These are phyloP conservation scores for Gymnodraco acuticeps DNA, from an alignment of 2,797 vertebrate species.

Conservation along the genomic window DNA sequence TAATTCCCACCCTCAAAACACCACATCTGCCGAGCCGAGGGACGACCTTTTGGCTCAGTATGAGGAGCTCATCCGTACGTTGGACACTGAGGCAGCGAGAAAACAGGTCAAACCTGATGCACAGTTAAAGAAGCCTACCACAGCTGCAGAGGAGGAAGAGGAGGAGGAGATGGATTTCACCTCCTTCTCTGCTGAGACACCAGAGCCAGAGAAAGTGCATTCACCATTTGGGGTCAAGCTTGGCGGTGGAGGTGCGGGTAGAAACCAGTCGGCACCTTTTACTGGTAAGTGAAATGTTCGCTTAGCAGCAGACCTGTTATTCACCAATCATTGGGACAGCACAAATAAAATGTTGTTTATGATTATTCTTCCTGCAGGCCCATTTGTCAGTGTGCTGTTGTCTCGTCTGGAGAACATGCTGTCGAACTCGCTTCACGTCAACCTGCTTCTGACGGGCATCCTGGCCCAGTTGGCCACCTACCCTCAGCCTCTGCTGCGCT, in stretches of 20 bases:
- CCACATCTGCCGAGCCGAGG: slow-evolving; percentile 57
- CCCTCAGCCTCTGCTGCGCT: slow-evolving; percentile 95
- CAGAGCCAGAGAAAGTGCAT: slow-evolving; percentile 84
- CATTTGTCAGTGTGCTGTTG: slow-evolving; percentile 95
- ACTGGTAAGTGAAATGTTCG: slow-evolving; percentile 86
- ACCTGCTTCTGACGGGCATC: slow-evolving; percentile 95
- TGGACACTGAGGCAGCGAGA: slow-evolving; percentile 79
- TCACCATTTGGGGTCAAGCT: slow-evolving; percentile 86
- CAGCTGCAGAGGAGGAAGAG: slow-evolving; percentile 77
- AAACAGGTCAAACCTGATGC: slow-evolving; percentile 68
- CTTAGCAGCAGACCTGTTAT: background rate
- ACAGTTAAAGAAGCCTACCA: slow-evolving; percentile 68
- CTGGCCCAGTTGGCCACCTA: slow-evolving; percentile 94
- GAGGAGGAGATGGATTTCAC: slow-evolving; percentile 88
- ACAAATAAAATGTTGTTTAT: background rate
- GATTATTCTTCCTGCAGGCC: slow-evolving; percentile 82
- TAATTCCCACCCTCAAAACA: slow-evolving; percentile 63
- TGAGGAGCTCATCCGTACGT: slow-evolving; percentile 91
- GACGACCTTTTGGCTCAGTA: slow-evolving; percentile 92
- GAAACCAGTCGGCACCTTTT: slow-evolving; percentile 87
- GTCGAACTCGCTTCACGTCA: slow-evolving; percentile 94
- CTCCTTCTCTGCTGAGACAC: slow-evolving; percentile 87
- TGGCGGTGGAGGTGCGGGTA: slow-evolving; percentile 52
- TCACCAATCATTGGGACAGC: background rate
- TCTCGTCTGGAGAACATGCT: slow-evolving; percentile 98